A percentile compares a stretch with the other conserved stretches of the same genome.
Evolutionary conservation across 1,140 invertebrate genomes (phyloP).

Genomic region (Euwallacea fornicatus): DNA sequence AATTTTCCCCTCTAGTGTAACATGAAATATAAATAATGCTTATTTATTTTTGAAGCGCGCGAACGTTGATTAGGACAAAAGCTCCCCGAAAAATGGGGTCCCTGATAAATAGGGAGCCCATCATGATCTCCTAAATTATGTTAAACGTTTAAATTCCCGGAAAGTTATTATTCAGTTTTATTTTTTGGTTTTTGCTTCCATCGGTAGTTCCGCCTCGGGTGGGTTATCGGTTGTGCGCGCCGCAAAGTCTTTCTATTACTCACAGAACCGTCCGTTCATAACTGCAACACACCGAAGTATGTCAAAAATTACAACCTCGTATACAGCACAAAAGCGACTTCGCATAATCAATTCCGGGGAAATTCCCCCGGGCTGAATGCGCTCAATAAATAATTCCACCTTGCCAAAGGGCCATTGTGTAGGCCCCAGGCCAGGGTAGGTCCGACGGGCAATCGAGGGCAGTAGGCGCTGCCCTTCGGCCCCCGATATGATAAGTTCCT

Average conservation of each 20-base stretch:
- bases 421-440: background rate
- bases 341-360: background rate
- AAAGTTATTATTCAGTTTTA: too few relatives aligned
- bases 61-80: conserved; percentile 3
- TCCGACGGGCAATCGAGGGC: background rate
- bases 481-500: conserved; percentile 17
- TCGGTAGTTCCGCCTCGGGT: too few relatives aligned
- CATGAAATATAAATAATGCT: conserved; percentile 5
- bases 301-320: background rate
- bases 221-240: too few relatives aligned
- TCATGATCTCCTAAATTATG: too few relatives aligned
- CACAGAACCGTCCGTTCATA: too few relatives aligned
- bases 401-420: background rate
- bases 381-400: background rate
- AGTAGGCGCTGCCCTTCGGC: conserved; percentile 5
- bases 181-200: too few relatives aligned
- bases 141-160: too few relatives aligned
- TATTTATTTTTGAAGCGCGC: conserved; percentile 12
- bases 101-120: too few relatives aligned
- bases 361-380: background rate
- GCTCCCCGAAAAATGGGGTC: background rate
- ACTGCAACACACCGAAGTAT: background rate
- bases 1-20: conserved; percentile 10
- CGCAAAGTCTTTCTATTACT: too few relatives aligned
- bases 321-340: background rate